Percentiles rank a stretch among this genome's conserved stretches.
Evolutionary conservation across 2,113 vertebrate species (phyloP).

Genomic region (cattle (Bos taurus)): DNA sequence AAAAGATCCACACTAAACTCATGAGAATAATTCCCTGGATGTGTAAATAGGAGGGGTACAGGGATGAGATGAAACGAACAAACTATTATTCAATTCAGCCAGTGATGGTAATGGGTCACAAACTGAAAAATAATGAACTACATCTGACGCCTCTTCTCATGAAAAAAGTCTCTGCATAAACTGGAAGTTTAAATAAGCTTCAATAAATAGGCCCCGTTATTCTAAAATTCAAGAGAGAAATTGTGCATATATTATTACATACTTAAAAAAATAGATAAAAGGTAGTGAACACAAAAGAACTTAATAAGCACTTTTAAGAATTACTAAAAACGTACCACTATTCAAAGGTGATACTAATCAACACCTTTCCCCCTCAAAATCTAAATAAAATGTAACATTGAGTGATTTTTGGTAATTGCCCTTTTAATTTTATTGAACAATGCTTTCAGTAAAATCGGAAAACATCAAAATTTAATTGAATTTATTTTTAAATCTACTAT

Average conservation of each 20-base stretch:
- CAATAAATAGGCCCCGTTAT: background rate
- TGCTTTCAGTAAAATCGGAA: slow-evolving; percentile 6
- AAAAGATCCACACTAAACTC: background rate
- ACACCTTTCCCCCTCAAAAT: background rate
- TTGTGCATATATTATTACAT: background rate
- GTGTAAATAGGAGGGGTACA: background rate
- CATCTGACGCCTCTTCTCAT: background rate
- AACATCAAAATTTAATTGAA: background rate
- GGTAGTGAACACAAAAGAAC: background rate
- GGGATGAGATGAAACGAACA: background rate
- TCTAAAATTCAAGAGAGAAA: background rate
- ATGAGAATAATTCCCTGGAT: background rate
- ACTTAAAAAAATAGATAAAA: background rate
- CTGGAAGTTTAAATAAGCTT: background rate
- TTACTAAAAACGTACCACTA: background rate
- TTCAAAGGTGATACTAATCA: background rate
- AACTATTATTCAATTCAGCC: background rate
- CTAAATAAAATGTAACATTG: background rate
- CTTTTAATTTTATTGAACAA: background rate
- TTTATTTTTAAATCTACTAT: slow-evolving; percentile 15
- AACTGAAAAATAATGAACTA: background rate
- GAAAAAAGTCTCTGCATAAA: background rate
- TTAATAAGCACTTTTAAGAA: background rate
- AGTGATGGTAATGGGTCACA: background rate
- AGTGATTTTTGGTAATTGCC: background rate